Base-by-base conservation (phyloP, 2,797 vertebrate species). In the Betta splendens region DNA sequence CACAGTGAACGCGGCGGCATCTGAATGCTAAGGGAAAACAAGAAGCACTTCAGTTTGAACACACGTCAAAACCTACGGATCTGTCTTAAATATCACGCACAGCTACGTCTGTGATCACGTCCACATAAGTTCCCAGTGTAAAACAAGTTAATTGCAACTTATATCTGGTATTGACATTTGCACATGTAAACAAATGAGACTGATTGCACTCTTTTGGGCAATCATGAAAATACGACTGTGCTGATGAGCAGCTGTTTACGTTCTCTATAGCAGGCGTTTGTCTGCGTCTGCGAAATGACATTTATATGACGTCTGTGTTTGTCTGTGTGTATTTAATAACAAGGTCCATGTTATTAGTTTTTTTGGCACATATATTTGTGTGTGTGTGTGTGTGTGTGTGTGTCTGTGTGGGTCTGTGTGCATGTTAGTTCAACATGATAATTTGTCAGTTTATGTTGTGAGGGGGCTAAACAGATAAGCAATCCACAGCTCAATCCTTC, bases 381-480 rank as follows among this genome's bases (percentile, higher is more conserved):
- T 37, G 47, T 56, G 42, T 46, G 31, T 51, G 26, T 53, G 23
- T 59, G 32, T 54, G 51, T 51, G 22, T 46, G 20, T 37, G 20
- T 48, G 20, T 62, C 16, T 62, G 40, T 61, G 48, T 44, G 49
- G 21, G 53, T 35, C 33, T 37, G 22, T 54, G 63, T 56, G 72
- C 58, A 51, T 51, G 64, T 83, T 71, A 73, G 73, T 83, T 76
- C 70, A 77, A 87, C 85, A 87, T 88, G 85, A 88, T 89, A 87
- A 88, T 89, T 89, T 86, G 86, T 87, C 85, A 84, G 82, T 88
- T 88, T 87, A 87, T 84, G 86, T 81, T 88, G 86, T 78, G 83
- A 72, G 80, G 77, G 75, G 78, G 83, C 79, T 86, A 89, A 89
- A 90, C 87, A 88, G 87, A 89, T 89, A 90, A 89, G 84, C 85